phyloP scores from a whole-genome alignment of 2,113 vertebrate species.

The Epinephelus lanceolatus region DNA sequence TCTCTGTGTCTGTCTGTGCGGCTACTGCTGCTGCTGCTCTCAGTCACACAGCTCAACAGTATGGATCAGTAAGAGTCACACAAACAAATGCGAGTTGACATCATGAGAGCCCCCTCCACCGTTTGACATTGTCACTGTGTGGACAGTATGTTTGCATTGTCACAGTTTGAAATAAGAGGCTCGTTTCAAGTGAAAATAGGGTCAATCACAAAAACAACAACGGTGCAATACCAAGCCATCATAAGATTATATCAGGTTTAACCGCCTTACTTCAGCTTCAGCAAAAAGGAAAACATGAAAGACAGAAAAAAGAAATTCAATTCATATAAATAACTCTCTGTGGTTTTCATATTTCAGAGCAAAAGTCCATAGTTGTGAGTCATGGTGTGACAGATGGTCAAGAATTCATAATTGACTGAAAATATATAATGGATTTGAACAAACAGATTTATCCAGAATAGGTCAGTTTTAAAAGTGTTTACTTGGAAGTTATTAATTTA shows the following conservation, averaged over 20 bases:
- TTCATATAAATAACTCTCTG: too few relatives aligned
- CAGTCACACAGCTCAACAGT: slow-evolving; percentile 16
- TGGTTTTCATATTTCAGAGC: not conserved
- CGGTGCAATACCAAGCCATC: not conserved
- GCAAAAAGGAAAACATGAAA: not conserved
- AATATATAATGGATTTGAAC: not conserved
- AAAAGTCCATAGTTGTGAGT: not conserved
- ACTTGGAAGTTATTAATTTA: not conserved
- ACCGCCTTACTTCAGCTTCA: not conserved
- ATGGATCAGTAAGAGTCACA: slow-evolving; percentile 55
- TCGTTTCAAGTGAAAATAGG: not conserved
- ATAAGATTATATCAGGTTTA: not conserved
- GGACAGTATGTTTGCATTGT: slow-evolving; percentile 35
- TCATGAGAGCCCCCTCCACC: slow-evolving; percentile 39
- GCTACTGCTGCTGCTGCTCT: slow-evolving; percentile 25
- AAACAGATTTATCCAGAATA: too few relatives aligned
- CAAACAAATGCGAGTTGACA: slow-evolving; percentile 58
- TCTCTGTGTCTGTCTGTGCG: not conserved
- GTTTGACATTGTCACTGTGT: slow-evolving; percentile 41
- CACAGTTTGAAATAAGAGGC: slow-evolving; percentile 8
- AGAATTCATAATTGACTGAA: not conserved
- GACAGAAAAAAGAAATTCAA: too few relatives aligned
- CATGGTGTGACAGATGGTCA: not conserved
- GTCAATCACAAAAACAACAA: not conserved
- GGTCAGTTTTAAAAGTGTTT: not conserved